phyloP scores from a whole-genome alignment of 2,113 vertebrate species.

The Galeopterus variegatus region DNA sequence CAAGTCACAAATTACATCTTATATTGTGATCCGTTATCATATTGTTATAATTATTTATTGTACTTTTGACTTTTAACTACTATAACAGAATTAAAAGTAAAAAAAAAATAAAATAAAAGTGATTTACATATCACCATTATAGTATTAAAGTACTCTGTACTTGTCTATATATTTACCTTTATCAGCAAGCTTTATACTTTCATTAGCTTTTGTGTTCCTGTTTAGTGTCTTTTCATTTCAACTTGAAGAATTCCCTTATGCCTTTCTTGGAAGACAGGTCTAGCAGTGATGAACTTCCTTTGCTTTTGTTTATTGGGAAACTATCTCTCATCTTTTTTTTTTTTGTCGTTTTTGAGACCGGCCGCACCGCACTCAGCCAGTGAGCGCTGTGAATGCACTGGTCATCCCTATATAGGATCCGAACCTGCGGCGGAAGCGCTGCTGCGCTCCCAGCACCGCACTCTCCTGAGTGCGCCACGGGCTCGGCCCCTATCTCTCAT shows the following conservation, averaged over 20 bases:
- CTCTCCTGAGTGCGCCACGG: too few species aligned
- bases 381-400: too few species aligned
- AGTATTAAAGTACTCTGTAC: background rate
- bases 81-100: constrained; percentile 1
- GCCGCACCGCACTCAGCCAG: too few species aligned
- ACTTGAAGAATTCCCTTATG: background rate
- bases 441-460: too few species aligned
- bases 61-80: background rate
- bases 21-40: background rate
- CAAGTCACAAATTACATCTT: background rate
- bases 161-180: background rate
- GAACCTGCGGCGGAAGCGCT: too few species aligned
- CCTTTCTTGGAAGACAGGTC: background rate
- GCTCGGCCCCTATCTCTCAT: too few species aligned
- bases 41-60: background rate
- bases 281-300: background rate
- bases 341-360: too few species aligned
- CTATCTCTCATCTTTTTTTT: background rate
- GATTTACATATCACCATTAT: background rate
- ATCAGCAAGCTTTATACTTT: background rate
- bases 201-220: background rate
- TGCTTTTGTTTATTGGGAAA: background rate
- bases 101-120: too few species aligned
- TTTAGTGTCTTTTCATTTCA: background rate
- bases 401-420: too few species aligned